phyloP scores from a whole-genome alignment of 1,140 invertebrate genomes.

The Homalodisca vitripennis region DNA sequence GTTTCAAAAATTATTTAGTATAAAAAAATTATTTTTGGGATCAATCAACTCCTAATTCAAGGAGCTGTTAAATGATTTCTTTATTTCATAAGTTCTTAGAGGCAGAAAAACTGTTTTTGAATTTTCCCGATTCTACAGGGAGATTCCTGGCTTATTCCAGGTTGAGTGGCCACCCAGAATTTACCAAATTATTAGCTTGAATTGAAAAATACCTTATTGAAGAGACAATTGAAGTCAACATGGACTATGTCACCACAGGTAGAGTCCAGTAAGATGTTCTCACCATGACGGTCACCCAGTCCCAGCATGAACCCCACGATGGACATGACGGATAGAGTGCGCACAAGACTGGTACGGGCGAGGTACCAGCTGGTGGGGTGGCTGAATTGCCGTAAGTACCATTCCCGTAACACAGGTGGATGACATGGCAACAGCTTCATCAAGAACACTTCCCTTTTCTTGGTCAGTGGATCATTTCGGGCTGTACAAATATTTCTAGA shows the following conservation, averaged over 20 bases:
- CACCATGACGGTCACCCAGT: conserved; percentile 95
- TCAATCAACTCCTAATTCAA: no score
- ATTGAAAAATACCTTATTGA: conserved; percentile 90
- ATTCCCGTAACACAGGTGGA: conserved; percentile 86
- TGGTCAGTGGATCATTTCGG: conserved; percentile 60
- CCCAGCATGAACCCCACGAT: conserved; percentile 97
- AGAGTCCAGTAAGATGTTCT: conserved; percentile 95
- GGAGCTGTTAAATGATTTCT: no score
- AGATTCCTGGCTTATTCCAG: no score
- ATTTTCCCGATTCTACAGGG: no score
- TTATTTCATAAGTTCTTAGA: no score
- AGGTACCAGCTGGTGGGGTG: conserved; percentile 90
- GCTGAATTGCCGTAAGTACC: conserved; percentile 86
- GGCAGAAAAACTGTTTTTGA: no score
- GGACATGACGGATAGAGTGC: conserved; percentile 95
- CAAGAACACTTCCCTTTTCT: conserved; percentile 71
- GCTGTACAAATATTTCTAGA: no score
- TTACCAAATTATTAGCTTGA: no score
- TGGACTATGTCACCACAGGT: conserved; percentile 91
- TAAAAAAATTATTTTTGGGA: no score
- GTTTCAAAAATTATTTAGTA: no score
- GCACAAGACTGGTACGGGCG: conserved; percentile 82
- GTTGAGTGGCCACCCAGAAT: no score
- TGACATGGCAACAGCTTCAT: conserved; percentile 69
- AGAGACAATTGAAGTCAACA: conserved; percentile 98